Percentiles rank a stretch among this genome's conserved stretches.
Evolutionary conservation across 2,888 invertebrate species (phyloP).

Genomic region (Lithophane leautieri): DNA sequence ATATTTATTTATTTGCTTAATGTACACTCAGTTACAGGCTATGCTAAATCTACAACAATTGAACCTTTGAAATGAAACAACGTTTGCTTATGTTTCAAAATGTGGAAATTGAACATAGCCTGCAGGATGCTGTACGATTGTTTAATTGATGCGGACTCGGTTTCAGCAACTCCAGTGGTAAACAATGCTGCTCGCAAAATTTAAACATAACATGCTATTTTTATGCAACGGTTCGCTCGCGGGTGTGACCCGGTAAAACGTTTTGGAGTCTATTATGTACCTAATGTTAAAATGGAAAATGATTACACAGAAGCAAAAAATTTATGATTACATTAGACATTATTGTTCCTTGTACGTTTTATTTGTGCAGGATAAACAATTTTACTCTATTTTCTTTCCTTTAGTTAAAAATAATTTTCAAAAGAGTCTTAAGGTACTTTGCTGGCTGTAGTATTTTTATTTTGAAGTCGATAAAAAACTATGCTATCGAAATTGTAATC

Average conservation of each 20-base stretch:
- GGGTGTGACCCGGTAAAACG: conserved; percentile 5
- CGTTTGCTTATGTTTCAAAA: neutral
- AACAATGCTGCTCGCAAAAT: conserved; percentile 11
- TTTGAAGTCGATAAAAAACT: neutral
- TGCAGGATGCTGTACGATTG: neutral
- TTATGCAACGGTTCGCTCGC: neutral
- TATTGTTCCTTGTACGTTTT: neutral
- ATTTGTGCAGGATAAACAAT: neutral
- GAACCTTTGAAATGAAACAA: neutral
- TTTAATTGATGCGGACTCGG: neutral
- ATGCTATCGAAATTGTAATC: conserved; percentile 2
- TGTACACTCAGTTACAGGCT: too few species aligned
- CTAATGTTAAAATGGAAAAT: conserved; percentile 6
- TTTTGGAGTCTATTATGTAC: conserved; percentile 13
- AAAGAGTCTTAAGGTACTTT: neutral
- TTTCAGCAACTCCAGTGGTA: neutral
- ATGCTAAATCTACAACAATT: too few species aligned
- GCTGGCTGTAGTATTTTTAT: neutral
- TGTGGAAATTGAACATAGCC: neutral
- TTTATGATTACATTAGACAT: neutral
- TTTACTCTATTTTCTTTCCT: neutral
- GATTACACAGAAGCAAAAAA: neutral
- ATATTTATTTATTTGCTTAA: too few species aligned
- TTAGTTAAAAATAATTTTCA: too few species aligned
- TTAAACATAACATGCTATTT: conserved; percentile 38